Evolutionary conservation across 2,113 vertebrate species (phyloP).

Genomic region (Kobus ellipsiprymnus): DNA sequence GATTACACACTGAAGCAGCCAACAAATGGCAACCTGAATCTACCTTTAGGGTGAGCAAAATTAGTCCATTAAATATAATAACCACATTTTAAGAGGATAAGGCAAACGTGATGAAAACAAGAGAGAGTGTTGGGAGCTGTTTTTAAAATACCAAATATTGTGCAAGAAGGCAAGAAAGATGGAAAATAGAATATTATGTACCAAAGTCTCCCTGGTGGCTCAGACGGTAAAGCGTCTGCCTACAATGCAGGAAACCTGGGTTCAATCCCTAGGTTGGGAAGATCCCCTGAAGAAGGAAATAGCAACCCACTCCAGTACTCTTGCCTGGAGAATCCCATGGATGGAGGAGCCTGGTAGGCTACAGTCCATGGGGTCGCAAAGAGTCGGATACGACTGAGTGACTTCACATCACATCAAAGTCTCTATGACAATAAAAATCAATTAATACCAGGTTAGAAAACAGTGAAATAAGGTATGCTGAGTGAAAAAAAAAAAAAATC

Average conservation of each 20-base stretch:
- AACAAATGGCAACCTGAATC: neutral
- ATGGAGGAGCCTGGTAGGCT: no score
- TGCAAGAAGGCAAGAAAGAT: neutral
- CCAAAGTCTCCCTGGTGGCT: neutral
- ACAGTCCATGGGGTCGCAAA: no score
- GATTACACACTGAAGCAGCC: fast-evolving
- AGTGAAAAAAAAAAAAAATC: neutral
- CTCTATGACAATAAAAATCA: neutral
- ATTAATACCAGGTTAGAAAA: neutral
- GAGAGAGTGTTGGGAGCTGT: neutral
- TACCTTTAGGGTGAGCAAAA: neutral
- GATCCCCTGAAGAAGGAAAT: no score
- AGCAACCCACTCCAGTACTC: no score
- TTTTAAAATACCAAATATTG: neutral
- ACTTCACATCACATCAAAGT: neutral
- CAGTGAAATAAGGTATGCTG: neutral
- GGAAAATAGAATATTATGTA: neutral
- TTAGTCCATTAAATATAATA: neutral
- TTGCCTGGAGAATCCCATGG: no score
- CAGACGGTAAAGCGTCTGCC: no score
- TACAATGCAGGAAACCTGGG: no score
- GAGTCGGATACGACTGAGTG: no score
- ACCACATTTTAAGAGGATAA: constrained; percentile 13
- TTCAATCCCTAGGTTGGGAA: no score
- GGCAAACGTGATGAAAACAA: neutral